Conservation (phyloP, 2,888 invertebrate genomes). For the Agonopterix alstromeriana region DNA sequence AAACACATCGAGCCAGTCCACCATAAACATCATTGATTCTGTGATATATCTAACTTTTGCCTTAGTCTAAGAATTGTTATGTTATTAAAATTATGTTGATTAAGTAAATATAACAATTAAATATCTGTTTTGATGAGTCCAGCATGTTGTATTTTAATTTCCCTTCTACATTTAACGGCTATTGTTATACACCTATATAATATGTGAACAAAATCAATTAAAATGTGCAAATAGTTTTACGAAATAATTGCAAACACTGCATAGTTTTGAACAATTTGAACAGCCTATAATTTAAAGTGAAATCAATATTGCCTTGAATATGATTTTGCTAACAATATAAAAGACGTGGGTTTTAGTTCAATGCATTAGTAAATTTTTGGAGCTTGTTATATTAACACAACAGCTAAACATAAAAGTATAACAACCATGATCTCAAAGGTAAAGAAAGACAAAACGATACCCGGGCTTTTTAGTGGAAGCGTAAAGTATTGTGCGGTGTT, state of each 20-base stretch:
- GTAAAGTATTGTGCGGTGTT: neutral
- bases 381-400: slow-evolving; percentile 31
- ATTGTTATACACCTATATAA: no score
- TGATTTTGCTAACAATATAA: slow-evolving; percentile 55
- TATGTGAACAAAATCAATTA: no score
- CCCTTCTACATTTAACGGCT: no score
- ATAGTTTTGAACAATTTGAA: slow-evolving; percentile 37
- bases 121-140: no score
- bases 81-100: neutral
- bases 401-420: slow-evolving; percentile 14
- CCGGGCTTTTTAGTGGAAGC: no score
- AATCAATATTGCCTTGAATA: slow-evolving; percentile 61
- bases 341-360: slow-evolving; percentile 43
- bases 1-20: slow-evolving; percentile 13
- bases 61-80: neutral
- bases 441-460: slow-evolving; percentile 8
- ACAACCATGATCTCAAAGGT: slow-evolving; percentile 60
- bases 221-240: slow-evolving; percentile 29
- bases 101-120: no score
- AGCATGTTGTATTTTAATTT: no score
- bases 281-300: slow-evolving; percentile 47
- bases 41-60: neutral
- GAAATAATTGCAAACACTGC: slow-evolving; percentile 44
- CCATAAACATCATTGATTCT: slow-evolving; percentile 7
- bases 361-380: slow-evolving; percentile 50